Evolutionary conservation across 1,140 invertebrate genomes (phyloP).

Genomic region (Heterodera schachtii): DNA sequence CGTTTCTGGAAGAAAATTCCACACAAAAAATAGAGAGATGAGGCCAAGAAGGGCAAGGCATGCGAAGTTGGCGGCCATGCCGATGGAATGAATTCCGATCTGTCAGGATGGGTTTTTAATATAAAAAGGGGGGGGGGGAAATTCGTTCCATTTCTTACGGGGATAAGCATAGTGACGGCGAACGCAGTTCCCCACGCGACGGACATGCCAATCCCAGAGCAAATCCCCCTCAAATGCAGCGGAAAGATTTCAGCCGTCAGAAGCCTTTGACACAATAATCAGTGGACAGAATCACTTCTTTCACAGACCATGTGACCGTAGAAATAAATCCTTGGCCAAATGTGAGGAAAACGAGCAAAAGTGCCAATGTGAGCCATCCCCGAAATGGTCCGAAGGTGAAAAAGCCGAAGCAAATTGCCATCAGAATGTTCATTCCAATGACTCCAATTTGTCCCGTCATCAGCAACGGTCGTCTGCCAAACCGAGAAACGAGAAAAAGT

Average conservation of each 20-base stretch:
- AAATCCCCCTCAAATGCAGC: conserved; percentile 17
- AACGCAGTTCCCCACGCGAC: conserved; percentile 3
- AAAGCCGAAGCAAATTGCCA: conserved; percentile 10
- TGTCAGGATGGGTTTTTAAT: neutral
- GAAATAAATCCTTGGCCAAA: conserved; percentile 25
- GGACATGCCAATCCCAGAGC: conserved; percentile 16
- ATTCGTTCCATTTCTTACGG: neutral
- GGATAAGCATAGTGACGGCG: conserved; percentile 13
- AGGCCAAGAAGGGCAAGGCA: conserved; percentile 14
- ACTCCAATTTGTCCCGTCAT: conserved; percentile 18
- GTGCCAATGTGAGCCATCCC: conserved; percentile 24
- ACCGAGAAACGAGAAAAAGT: conserved; percentile 19
- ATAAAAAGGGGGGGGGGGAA: neutral
- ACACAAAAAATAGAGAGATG: conserved; percentile 20
- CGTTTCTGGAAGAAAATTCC: conserved; percentile 26
- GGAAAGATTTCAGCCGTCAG: conserved; percentile 25
- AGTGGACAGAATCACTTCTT: neutral
- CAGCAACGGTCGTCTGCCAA: conserved; percentile 17
- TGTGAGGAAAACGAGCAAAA: conserved; percentile 17
- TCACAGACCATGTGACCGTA: conserved; percentile 26
- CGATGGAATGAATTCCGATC: conserved; percentile 17
- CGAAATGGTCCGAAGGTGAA: neutral
- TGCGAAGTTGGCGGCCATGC: conserved; percentile 11
- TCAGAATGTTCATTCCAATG: neutral
- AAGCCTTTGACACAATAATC: conserved; percentile 3